A percentile compares a stretch with the other conserved stretches of the same genome.
Evolutionary conservation across 2,797 vertebrate species (phyloP).

Genomic region (Nasua narica): DNA sequence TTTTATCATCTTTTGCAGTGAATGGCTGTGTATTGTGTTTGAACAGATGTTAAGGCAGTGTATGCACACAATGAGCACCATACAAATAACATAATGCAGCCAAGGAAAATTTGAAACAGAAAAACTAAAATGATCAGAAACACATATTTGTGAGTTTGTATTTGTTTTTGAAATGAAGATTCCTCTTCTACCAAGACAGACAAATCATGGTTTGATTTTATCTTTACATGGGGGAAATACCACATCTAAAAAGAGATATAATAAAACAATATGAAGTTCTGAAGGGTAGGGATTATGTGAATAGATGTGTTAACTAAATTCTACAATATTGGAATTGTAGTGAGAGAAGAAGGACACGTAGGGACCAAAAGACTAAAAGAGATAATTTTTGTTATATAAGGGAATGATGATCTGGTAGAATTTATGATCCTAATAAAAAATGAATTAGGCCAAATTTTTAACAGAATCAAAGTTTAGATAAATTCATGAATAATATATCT

Average conservation of each 20-base stretch:
- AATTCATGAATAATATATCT: background rate
- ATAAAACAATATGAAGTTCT: slow-evolving; percentile 42
- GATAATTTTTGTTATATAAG: background rate
- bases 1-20: background rate
- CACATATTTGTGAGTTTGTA: background rate
- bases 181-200: background rate
- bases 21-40: background rate
- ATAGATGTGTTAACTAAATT: slow-evolving; percentile 34
- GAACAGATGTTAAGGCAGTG: background rate
- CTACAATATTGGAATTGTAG: background rate
- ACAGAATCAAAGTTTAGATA: slow-evolving; percentile 2
- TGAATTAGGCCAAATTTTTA: slow-evolving; percentile 7
- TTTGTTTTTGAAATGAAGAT: slow-evolving; percentile 20
- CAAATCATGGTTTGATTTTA: slow-evolving; percentile 36
- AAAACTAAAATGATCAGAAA: background rate
- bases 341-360: background rate
- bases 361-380: background rate
- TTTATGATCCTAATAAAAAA: slow-evolving; percentile 2
- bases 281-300: background rate
- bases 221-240: background rate
- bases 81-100: background rate
- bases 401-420: background rate
- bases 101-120: background rate
- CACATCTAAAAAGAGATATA: slow-evolving; percentile 30
- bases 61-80: background rate